Evolutionary conservation across 2,113 vertebrate species (phyloP), one percentile per base, ranked within the genome.

Genomic region (Proteles cristata): DNA sequence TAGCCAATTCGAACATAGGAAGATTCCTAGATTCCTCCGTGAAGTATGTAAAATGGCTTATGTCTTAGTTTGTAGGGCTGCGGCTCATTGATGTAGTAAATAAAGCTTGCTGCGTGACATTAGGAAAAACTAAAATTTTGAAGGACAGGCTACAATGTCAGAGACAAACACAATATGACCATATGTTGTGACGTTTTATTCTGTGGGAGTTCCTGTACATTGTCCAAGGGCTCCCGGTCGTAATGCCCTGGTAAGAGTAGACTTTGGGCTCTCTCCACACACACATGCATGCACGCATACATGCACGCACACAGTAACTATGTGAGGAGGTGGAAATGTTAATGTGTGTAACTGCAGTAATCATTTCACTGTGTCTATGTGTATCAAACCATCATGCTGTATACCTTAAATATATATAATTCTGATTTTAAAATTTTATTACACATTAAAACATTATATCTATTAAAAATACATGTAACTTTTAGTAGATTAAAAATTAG

Each of bases 381-480:
- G 25, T 50, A 26, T 71, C 58, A 94, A 73, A 43, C 31, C 4
- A 26, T 53, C 43, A 65, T 4, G 0, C 21, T n/a, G 1, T 53
- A 71, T 7, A 17, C n/a, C 39, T 71, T 63, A 50, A 65, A 10
- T 63, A 53, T 4, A 8, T 39, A 43, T 39, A 39, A 80, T 48
- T 91, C 58, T 95, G 71, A 21, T 80, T 84, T 48, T 61, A 68
- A 68, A 55, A 43, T 79, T 43, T n/a, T 43, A 21, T 66, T 58
- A 25, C 16, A 16, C 76, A 43, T 55, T 85, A 50, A 66, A 31
- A 31, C 2, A 79, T n/a, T 50, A 43, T 79, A 3, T n/a, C 11
- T 79, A 31, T 53, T 79, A 21, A 53, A 63, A 73, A 21, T 71
- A 35, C 21, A 53, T 69, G 23, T 25, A 55, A 73, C 53, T 71